Percentiles rank a stretch among this genome's conserved stretches.
Evolutionary conservation across 2,888 invertebrate species (phyloP).

Genomic region (Pollenia amentaria): DNA sequence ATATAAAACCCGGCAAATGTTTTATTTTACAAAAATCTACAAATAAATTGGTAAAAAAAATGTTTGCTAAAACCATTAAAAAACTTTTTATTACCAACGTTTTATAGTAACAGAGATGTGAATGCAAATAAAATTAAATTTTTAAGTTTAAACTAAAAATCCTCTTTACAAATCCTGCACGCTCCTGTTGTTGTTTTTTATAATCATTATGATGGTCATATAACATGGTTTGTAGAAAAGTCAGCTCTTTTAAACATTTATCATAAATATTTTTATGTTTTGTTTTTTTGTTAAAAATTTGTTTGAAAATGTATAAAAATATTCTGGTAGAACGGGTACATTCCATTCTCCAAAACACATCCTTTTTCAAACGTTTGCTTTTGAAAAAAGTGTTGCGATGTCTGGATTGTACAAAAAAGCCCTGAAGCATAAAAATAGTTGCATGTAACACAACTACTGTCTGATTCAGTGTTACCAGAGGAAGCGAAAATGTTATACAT

Average conservation of each 20-base stretch:
- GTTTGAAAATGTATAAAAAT: not conserved
- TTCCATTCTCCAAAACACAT: constrained; percentile 52
- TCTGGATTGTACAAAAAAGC: constrained; percentile 69
- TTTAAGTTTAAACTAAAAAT: not conserved
- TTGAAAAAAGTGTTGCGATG: constrained; percentile 68
- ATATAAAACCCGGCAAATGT: not conserved
- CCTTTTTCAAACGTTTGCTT: constrained; percentile 57
- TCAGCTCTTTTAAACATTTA: constrained; percentile 65
- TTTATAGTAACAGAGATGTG: not conserved
- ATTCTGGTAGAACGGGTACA: not conserved
- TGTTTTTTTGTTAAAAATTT: constrained; percentile 11
- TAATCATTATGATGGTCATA: constrained; percentile 28
- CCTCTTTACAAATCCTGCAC: not conserved
- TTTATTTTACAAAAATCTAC: not conserved
- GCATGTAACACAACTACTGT: constrained; percentile 55
- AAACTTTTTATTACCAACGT: not conserved
- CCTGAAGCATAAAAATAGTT: constrained; percentile 72
- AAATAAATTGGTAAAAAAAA: not conserved
- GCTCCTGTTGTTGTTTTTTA: constrained; percentile 22
- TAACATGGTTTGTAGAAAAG: constrained; percentile 36
- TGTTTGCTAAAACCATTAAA: not conserved
- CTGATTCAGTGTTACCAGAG: not conserved
- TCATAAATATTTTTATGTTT: constrained; percentile 67
- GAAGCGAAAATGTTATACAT: too few species aligned
- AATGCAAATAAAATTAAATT: not conserved